Evolutionary conservation across 2,888 invertebrate genomes (phyloP), one percentile per base, ranked within the genome.

Genomic region (Stenolophus ochropezus): DNA sequence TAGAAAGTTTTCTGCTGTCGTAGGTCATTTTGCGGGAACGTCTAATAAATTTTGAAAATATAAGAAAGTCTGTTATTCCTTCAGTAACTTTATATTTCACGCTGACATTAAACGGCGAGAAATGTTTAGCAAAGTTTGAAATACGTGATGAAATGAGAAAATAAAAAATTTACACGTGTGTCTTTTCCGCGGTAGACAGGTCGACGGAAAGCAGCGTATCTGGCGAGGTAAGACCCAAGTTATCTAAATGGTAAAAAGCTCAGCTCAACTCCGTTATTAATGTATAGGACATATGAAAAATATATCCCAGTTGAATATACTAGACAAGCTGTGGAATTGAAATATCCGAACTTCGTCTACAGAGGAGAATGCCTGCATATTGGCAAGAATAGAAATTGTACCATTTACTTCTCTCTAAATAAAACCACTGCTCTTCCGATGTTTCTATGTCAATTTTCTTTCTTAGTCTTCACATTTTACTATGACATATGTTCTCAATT

Each of bases 171-270:
- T 53, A 75, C 75, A 53, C 49, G 25, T 73, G 73, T 73, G 25
- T 73, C 73, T 73, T 53, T 53, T 27, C 51, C 53, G 18, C 27
- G 21, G 51, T 14, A 75, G 75, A 75, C 75, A 75, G 75, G 8
- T 75, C 23, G 49, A 49, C 74, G 16, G 71, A 4, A 21, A 27
- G 25, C 20, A 14, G 61, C 23, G n/a, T 47, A 47, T 71, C 27
- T 21, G 14, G 21, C 14, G 49, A 23, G 14, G 49, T 49, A 14
- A 20, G 21, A 23, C 23, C 49, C 51, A 75, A 75, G 53, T 75
- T 53, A 75, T 75, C 75, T 75, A 75, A 75, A 75, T 75, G 75
- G 53, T 51, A 75, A 75, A 27, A 75, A 53, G 49, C 73, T 73
- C 21, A 20, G 47, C 73, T 73, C 47, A 51, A 51, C 73, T 49